Base-by-base conservation (phyloP, 2,888 invertebrate genomes). In the Nezara viridula region DNA sequence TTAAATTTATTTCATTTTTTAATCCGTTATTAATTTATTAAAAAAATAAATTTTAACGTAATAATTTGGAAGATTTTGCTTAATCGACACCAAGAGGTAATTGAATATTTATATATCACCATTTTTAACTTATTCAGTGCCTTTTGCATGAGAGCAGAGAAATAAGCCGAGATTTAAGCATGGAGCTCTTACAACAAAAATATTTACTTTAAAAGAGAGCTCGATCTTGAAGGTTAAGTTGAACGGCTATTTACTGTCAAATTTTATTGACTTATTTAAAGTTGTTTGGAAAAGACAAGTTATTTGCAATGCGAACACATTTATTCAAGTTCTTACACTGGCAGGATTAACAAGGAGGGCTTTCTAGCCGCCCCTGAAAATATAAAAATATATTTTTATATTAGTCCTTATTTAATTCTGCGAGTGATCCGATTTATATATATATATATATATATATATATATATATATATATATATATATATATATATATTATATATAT, bases 181-280 rank as follows among this genome's bases (percentile, higher is more conserved):
- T 37, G 37, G 21, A 2, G 7, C 16, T 37, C 27, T n/a, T 37
- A 21, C 32, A 73, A 37, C 66, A 73, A 73, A 60, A 73, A 73
- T 73, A 73, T 73, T 73, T 73, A 37, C 66, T 73, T 37, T 73
- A 19, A 10, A 73, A 32, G 66, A 19, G 66, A 73, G 66, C 66
- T 19, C 6, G 37, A 37, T 37, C 19, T 19, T 37, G 9, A 73
- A 73, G 37, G 32, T 60, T 21, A 19, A 73, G 66, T 73, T 73
- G 7, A 73, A 73, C 19, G 66, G 16, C 66, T 37, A 73, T 73
- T 73, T 73, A 73, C 66, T 10, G 66, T 24, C 19, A 73, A 37
- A 73, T 73, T 37, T 37, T 6, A 19, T 21, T 3, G 66, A 37
- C 37, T 73, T 73, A 37, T 37, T 37, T 73, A 32, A 73, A 73